phyloP scores from a whole-genome alignment of 1,140 invertebrate genomes.

The Platyscapa corneri region DNA sequence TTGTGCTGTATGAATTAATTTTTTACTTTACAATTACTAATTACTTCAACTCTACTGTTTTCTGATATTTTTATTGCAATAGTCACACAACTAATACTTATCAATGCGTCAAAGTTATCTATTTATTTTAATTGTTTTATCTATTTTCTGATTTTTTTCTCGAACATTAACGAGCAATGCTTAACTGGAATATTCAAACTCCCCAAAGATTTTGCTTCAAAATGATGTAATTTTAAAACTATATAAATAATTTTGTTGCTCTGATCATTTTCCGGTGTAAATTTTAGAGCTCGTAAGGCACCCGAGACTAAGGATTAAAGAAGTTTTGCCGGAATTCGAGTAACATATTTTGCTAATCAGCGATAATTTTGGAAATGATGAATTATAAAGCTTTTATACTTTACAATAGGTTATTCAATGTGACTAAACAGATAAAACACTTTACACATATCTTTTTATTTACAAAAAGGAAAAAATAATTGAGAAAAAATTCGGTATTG shows the following conservation, averaged over 20 bases:
- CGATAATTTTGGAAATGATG: slow-evolving; percentile 31
- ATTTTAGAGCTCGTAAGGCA: slow-evolving; percentile 47
- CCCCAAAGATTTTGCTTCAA: background rate
- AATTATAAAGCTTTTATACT: slow-evolving; percentile 24
- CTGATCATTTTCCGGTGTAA: background rate
- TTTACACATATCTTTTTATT: slow-evolving; percentile 49
- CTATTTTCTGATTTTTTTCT: too few species aligned
- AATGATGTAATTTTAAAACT: background rate
- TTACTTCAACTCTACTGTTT: background rate
- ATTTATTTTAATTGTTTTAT: background rate
- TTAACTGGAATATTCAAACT: slow-evolving; percentile 36
- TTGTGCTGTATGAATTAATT: background rate
- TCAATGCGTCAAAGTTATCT: background rate
- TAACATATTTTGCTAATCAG: slow-evolving; percentile 24
- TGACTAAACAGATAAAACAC: slow-evolving; percentile 45
- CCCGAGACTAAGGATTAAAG: slow-evolving; percentile 45
- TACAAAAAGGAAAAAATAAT: slow-evolving; percentile 47
- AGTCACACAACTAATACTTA: background rate
- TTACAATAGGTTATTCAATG: slow-evolving; percentile 26
- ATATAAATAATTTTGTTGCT: background rate
- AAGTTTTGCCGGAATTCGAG: slow-evolving; percentile 23
- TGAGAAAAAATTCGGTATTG: slow-evolving; percentile 30
- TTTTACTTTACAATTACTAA: background rate
- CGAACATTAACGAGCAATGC: slow-evolving; percentile 21
- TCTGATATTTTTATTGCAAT: background rate